Evolutionary conservation across 2,797 vertebrate genomes (phyloP).

Genomic region (Salarias fasciatus): DNA sequence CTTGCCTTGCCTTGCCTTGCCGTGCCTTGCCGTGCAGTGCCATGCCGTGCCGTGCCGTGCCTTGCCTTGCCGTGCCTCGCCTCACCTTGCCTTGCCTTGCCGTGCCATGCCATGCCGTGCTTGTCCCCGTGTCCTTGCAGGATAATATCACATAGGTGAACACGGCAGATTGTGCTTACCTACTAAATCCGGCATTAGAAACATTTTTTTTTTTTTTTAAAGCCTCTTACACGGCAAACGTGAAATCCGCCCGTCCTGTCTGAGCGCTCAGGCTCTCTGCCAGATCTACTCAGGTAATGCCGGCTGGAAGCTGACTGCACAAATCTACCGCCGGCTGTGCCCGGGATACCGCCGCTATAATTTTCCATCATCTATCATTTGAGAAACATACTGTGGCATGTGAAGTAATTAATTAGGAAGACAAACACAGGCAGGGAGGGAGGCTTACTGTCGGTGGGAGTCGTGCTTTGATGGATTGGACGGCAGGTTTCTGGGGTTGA

Average conservation of each 20-base stretch:
- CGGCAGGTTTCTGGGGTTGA: conserved; percentile 70
- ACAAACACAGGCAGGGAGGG: conserved; percentile 73
- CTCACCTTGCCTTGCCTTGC: too few species aligned
- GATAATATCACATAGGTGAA: conserved; percentile 78
- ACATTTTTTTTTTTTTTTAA: conserved; percentile 54
- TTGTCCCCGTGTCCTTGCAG: conserved; percentile 50
- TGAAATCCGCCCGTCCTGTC: conserved; percentile 77
- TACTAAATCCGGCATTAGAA: conserved; percentile 82
- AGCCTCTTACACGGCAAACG: conserved; percentile 82
- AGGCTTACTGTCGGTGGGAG: conserved; percentile 69
- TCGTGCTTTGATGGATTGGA: conserved; percentile 71
- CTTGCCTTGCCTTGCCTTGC: too few species aligned
- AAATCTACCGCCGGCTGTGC: conserved; percentile 78
- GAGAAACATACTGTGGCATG: conserved; percentile 75
- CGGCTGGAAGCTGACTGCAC: conserved; percentile 71
- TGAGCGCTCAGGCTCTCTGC: conserved; percentile 73
- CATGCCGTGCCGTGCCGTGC: too few species aligned
- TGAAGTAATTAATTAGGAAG: conserved; percentile 81
- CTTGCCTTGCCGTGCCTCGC: too few species aligned
- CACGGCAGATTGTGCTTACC: conserved; percentile 81
- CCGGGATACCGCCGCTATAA: conserved; percentile 66
- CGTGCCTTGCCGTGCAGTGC: too few species aligned
- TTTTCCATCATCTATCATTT: conserved; percentile 78
- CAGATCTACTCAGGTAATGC: conserved; percentile 83
- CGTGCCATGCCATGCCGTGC: too few species aligned